phyloP scores from a whole-genome alignment of 2,113 vertebrate genomes.

The Azemiops feae region DNA sequence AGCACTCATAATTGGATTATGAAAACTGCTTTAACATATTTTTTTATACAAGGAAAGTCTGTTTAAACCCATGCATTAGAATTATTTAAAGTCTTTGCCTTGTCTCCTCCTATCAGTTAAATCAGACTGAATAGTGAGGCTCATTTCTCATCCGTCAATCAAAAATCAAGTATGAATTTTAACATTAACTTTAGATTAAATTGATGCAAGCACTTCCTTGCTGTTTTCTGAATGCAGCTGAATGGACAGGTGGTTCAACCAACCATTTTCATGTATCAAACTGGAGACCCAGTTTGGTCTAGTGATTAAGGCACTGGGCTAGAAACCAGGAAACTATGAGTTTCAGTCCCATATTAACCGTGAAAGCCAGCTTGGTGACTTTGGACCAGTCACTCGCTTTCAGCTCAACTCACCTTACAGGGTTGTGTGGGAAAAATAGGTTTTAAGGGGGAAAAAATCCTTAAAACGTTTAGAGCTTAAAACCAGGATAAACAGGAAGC shows the following conservation, averaged over 20 bases:
- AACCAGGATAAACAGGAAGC: neutral
- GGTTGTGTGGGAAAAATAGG: neutral
- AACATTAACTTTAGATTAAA: slow-evolving; percentile 34
- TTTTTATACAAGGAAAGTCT: slow-evolving; percentile 37
- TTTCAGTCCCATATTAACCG: neutral
- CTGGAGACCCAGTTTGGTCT: neutral
- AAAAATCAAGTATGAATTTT: slow-evolving; percentile 30
- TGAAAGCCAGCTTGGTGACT: neutral
- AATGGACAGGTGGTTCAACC: neutral
- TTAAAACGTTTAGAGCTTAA: neutral
- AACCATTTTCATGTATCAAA: neutral
- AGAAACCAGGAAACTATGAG: neutral
- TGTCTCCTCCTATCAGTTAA: neutral
- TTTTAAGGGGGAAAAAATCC: neutral
- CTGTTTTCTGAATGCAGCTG: neutral
- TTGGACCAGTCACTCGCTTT: neutral
- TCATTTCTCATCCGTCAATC: neutral
- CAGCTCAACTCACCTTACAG: neutral
- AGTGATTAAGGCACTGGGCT: neutral
- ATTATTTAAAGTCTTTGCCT: slow-evolving; percentile 40
- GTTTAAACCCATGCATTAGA: slow-evolving; percentile 54
- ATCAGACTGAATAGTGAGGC: neutral
- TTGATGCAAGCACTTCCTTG: neutral
- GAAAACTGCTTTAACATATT: slow-evolving; percentile 30
- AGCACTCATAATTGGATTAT: slow-evolving; percentile 44